Conservation (phyloP, 2,797 vertebrate species). For the Brachyalestes nurse region DNA sequence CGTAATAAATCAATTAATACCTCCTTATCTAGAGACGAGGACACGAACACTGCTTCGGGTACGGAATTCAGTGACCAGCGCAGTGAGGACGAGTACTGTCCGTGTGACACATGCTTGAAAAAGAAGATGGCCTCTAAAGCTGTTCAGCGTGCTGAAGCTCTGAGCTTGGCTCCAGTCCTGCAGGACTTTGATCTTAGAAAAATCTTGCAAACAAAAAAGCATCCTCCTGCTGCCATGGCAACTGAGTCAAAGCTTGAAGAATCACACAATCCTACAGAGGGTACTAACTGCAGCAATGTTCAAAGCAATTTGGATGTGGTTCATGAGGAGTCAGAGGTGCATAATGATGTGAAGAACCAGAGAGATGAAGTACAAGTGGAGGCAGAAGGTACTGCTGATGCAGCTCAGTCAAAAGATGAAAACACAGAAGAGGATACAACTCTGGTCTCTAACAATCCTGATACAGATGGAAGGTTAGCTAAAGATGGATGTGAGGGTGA, state of each 20-base stretch:
- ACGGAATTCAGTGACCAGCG: slow-evolving; percentile 76
- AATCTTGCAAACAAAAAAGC: slow-evolving; percentile 78
- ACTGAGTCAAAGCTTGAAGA: slow-evolving; percentile 17
- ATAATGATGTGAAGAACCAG: background rate
- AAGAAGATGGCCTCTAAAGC: slow-evolving; percentile 69
- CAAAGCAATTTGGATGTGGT: slow-evolving; percentile 50
- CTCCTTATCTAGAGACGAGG: slow-evolving; percentile 68
- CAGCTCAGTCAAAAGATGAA: slow-evolving; percentile 7
- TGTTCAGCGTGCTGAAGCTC: slow-evolving; percentile 48
- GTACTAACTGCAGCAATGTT: background rate
- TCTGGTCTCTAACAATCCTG: slow-evolving; percentile 14
- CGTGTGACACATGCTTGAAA: slow-evolving; percentile 84
- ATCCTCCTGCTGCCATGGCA: slow-evolving; percentile 17
- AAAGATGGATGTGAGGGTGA: slow-evolving; percentile 17
- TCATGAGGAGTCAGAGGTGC: slow-evolving; percentile 32
- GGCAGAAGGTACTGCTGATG: background rate
- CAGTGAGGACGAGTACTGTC: slow-evolving; percentile 84
- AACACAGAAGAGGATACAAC: background rate
- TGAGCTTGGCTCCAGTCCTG: slow-evolving; percentile 72
- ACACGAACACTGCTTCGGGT: slow-evolving; percentile 64
- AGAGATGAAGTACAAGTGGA: slow-evolving; percentile 1
- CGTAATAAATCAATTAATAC: slow-evolving; percentile 71
- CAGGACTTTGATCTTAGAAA: slow-evolving; percentile 86
- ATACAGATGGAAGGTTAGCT: background rate
- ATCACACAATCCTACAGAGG: background rate